Conservation (phyloP, 1,140 invertebrate genomes). For the Cephus cinctus region DNA sequence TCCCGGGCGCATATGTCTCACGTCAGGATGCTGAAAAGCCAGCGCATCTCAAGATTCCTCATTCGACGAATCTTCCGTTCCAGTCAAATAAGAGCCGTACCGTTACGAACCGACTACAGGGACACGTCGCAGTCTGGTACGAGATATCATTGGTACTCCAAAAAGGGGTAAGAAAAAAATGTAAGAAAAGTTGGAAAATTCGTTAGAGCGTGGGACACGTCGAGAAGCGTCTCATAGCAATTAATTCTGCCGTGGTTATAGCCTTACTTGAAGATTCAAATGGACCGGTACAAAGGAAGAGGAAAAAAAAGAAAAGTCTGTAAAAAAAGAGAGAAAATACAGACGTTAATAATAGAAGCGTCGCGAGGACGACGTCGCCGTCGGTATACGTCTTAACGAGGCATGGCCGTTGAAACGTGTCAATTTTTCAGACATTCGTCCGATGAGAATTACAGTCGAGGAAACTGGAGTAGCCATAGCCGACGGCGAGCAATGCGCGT, state of each 20-base stretch:
- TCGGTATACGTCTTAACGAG: constrained; percentile 40
- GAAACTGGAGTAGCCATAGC: background rate
- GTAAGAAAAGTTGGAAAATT: constrained; percentile 5
- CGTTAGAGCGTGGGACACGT: constrained; percentile 10
- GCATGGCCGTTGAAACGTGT: constrained; percentile 43
- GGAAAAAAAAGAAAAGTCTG: too few relatives aligned
- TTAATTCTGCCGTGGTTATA: constrained; percentile 50
- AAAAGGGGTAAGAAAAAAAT: constrained; percentile 32
- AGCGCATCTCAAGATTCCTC: too few relatives aligned
- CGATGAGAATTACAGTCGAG: constrained; percentile 35
- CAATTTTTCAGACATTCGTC: constrained; percentile 46
- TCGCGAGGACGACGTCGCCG: constrained; percentile 18
- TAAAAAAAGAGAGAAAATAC: too few relatives aligned
- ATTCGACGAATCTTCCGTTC: too few relatives aligned
- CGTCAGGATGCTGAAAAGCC: too few relatives aligned
- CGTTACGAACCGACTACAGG: background rate
- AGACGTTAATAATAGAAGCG: constrained; percentile 48
- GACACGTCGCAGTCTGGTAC: background rate
- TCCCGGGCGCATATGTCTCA: too few relatives aligned
- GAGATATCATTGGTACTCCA: too few relatives aligned
- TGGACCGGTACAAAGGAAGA: too few relatives aligned
- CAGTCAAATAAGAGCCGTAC: too few relatives aligned
- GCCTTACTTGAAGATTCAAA: too few relatives aligned
- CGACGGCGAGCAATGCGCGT: constrained; percentile 19
- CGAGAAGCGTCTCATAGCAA: constrained; percentile 36